Percentiles rank a stretch among this genome's conserved stretches.
These are phyloP conservation scores for Tylochromis polylepis DNA, from an alignment of 2,113 vertebrate species.

Conservation along the genomic window DNA sequence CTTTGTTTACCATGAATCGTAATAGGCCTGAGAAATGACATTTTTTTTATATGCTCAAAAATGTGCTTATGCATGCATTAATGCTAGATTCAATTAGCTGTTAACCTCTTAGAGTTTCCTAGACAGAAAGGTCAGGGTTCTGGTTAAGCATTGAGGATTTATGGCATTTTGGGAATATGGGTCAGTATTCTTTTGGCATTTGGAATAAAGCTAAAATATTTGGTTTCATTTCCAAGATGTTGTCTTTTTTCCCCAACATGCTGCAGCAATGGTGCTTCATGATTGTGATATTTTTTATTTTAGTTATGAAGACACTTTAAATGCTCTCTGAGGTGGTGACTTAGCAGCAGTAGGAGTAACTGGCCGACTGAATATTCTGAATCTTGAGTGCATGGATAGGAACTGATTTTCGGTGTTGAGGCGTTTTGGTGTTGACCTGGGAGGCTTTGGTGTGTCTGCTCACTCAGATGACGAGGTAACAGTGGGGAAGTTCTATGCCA, in stretches of 20 bases:
- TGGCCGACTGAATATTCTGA: background rate
- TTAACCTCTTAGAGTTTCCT: background rate
- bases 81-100: background rate
- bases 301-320: background rate
- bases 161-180: background rate
- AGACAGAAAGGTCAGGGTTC: background rate
- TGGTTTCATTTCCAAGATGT: background rate
- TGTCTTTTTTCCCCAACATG: background rate
- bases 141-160: background rate
- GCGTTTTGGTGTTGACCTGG: conserved; percentile 49
- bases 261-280: background rate
- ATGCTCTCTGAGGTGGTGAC: background rate
- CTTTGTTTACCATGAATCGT: background rate
- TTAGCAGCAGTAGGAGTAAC: background rate
- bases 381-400: background rate
- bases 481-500: conserved; percentile 99
- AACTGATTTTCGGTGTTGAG: background rate
- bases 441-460: conserved; percentile 83
- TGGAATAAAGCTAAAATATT: background rate
- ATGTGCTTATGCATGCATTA: background rate
- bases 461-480: conserved; percentile 99
- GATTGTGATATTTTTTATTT: background rate
- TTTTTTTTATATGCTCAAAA: background rate
- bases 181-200: background rate
- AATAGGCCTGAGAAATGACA: background rate